A percentile compares a stretch with the other conserved stretches of the same genome.
phyloP scores from a whole-genome alignment of 2,797 vertebrate species.

The Paratrypauchen microcephalus region DNA sequence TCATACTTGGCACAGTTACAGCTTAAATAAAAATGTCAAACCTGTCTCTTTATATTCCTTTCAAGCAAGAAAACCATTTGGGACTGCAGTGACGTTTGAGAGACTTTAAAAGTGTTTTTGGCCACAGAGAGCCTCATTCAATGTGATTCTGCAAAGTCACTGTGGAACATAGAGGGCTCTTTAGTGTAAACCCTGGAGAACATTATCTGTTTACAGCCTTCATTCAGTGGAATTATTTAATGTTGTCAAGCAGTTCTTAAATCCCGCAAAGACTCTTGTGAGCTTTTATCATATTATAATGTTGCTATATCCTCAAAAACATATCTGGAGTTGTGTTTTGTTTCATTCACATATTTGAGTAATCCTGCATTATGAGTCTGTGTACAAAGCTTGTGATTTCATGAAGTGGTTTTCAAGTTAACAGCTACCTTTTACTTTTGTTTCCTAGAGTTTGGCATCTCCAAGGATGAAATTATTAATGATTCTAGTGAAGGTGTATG shows the following conservation, averaged over 20 bases:
- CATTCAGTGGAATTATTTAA: neutral
- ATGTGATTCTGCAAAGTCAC: conserved; percentile 55
- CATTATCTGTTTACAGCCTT: neutral
- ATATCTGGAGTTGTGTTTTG: too few relatives aligned
- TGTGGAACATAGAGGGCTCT: conserved; percentile 35
- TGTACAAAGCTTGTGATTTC: too few relatives aligned
- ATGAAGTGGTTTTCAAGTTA: too few relatives aligned
- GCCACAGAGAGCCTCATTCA: conserved; percentile 13
- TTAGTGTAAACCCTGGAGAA: conserved; percentile 13
- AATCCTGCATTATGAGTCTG: too few relatives aligned
- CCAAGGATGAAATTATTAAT: too few relatives aligned
- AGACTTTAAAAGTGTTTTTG: neutral
- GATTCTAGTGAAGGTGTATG: too few relatives aligned
- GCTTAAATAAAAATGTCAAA: conserved; percentile 9
- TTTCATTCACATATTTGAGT: too few relatives aligned
- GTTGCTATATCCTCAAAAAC: too few relatives aligned
- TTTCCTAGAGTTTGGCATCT: too few relatives aligned
- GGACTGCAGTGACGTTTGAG: conserved; percentile 1
- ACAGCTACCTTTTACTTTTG: too few relatives aligned
- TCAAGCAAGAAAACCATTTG: neutral
- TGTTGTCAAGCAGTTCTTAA: neutral
- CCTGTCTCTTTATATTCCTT: conserved; percentile 6
- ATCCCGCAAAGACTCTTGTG: too few relatives aligned
- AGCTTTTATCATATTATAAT: too few relatives aligned
- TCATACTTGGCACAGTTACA: neutral